Evolutionary conservation across 2,888 invertebrate genomes (phyloP).

Genomic region (Pemphredon lugubris): DNA sequence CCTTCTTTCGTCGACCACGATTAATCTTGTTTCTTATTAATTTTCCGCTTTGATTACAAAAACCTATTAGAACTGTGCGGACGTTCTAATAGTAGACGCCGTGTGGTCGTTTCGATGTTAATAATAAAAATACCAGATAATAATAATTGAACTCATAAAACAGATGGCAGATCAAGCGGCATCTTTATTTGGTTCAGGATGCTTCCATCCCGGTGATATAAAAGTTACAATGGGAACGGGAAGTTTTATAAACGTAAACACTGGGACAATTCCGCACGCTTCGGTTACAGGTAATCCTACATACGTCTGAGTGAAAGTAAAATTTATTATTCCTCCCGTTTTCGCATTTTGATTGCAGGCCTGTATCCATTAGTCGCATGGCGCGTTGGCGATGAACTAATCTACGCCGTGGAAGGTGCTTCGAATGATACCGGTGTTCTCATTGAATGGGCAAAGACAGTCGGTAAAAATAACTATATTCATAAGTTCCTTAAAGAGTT

Average conservation of each 20-base stretch:
- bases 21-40: no score
- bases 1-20: no score
- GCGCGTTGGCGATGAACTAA: constrained; percentile 84
- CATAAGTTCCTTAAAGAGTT: no score
- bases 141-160: no score
- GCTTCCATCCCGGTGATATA: constrained; percentile 89
- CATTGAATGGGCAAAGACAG: constrained; percentile 91
- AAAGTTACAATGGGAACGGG: constrained; percentile 97
- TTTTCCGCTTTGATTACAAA: no score
- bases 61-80: no score
- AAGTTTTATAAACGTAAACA: constrained; percentile 93
- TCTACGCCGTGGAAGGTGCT: constrained; percentile 92
- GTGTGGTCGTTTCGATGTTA: no score
- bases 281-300: constrained; percentile 86
- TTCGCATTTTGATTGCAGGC: no score
- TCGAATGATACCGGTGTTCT: constrained; percentile 94
- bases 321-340: no score
- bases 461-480: constrained; percentile 83
- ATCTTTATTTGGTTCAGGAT: constrained; percentile 93
- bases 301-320: not conserved
- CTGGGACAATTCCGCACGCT: constrained; percentile 89
- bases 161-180: constrained; percentile 95
- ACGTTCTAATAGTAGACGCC: no score
- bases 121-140: no score
- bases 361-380: constrained; percentile 96